Conservation (phyloP, 2,888 invertebrate species). For the Lasiommata megera region DNA sequence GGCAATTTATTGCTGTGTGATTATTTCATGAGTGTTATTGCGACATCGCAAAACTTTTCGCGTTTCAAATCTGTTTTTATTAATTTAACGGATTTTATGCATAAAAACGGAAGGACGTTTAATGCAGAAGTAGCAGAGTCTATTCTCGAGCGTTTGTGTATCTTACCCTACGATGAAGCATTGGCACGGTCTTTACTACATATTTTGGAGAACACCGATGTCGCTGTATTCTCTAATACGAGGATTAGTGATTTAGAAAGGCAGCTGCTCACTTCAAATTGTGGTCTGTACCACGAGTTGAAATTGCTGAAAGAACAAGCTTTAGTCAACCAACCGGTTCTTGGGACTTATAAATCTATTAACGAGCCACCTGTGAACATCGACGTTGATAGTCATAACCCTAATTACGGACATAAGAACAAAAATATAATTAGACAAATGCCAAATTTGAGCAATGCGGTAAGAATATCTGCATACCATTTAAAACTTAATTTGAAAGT, state of each 20-base stretch:
- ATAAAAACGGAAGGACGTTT: conserved; percentile 41
- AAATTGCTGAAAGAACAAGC: conserved; percentile 30
- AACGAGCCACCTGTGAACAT: conserved; percentile 13
- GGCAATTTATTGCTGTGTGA: conserved; percentile 46
- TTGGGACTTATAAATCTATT: background rate
- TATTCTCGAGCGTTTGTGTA: conserved; percentile 59
- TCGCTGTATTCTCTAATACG: conserved; percentile 43
- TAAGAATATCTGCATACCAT: conserved; percentile 38
- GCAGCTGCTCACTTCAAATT: conserved; percentile 38
- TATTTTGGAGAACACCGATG: conserved; percentile 50
- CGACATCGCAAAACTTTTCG: conserved; percentile 62
- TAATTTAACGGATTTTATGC: conserved; percentile 52
- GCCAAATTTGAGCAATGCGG: conserved; percentile 53
- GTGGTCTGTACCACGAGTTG: conserved; percentile 40
- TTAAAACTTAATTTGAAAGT: too few relatives aligned
- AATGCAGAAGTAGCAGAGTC: conserved; percentile 42
- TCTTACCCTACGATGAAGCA: conserved; percentile 52
- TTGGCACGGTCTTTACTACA: conserved; percentile 46
- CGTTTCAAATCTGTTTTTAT: conserved; percentile 60
- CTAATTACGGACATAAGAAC: conserved; percentile 13
- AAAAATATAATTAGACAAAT: conserved; percentile 48
- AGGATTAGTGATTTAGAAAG: conserved; percentile 50
- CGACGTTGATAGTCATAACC: conserved; percentile 4
- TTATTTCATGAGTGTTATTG: conserved; percentile 50
- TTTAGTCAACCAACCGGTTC: conserved; percentile 10